Percentiles rank a stretch among this genome's conserved stretches.
Conservation (phyloP, 1,140 invertebrate genomes). For the Lepidurus apus region DNA sequence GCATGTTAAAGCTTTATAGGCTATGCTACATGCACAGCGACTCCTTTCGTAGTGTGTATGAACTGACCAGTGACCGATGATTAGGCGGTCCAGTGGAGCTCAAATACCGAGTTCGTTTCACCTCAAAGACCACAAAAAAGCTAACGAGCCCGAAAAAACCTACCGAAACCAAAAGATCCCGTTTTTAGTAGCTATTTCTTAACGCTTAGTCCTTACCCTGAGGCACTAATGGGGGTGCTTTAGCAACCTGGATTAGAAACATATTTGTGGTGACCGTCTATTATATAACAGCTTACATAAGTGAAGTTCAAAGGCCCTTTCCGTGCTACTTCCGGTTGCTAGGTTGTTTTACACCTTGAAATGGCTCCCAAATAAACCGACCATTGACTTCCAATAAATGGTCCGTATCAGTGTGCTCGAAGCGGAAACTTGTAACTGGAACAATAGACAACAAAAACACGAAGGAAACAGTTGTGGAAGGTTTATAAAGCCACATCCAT, state of each 20-base stretch:
- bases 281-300: neutral
- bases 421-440: neutral
- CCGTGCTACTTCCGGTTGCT: neutral
- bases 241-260: neutral
- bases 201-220: neutral
- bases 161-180: neutral
- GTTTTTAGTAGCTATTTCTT: neutral
- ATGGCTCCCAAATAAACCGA: conserved; percentile 4
- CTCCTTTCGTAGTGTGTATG: neutral
- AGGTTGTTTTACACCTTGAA: neutral
- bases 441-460: neutral
- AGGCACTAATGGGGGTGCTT: neutral
- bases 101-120: neutral
- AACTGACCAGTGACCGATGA: conserved; percentile 4
- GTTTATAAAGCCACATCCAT: too few species aligned
- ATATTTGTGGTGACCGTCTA: neutral
- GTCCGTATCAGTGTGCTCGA: neutral
- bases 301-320: conserved; percentile 10
- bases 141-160: neutral
- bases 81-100: conserved; percentile 9
- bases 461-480: too few species aligned
- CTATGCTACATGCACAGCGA: neutral
- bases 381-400: conserved; percentile 19
- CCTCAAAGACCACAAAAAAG: conserved; percentile 8
- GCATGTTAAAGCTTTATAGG: neutral